Base-by-base conservation (phyloP, 2,888 invertebrate species). In the Chrysodeixis includens region DNA sequence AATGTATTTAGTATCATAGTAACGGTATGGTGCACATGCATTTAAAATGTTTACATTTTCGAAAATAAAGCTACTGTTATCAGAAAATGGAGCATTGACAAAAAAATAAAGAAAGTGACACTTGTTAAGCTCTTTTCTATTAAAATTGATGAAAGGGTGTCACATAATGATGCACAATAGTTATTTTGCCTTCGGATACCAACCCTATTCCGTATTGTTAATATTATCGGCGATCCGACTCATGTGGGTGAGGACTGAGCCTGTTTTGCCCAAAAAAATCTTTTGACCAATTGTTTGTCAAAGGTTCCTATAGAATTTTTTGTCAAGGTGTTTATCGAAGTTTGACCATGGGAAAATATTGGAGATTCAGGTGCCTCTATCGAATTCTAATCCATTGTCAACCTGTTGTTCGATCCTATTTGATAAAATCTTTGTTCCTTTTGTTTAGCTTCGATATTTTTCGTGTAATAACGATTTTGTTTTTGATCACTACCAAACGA, bases 331-430 rank as follows among this genome's bases (percentile, higher is more conserved):
- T 93, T 94, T 94, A 92, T 93, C 87, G 88, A 79, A 90, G 91
- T 91, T 93, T 94, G 94, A 94, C 94, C 95, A 94, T 95, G 95
- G 94, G 95, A 95, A 94, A 94, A 94, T 94, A 92, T 94, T 83
- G 80, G 79, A 88, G 90, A 81, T 90, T 94, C 95, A 95, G 94
- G 94, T 94, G 94, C 88, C 91, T 90, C 84, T 90, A 89, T 92
- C 89, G 84, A 84, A 88, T 85, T 87, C 84, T 85, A 78, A 78
- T 74, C 86, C 71, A 87, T 93, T 93, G 93, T 93, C 86, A 90
- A 94, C 93, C 91, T 93, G 93, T 90, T 89, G 79, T 87, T 69
- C 69, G 79, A 75, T 66, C 56, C 71, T 64, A 81, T 86, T 88
- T 75, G 93, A 93, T 92, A 88, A 86, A 88, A 90, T 88, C 88